Conservation (phyloP, 2,797 vertebrate genomes). For the Amazonetta brasiliensis region DNA sequence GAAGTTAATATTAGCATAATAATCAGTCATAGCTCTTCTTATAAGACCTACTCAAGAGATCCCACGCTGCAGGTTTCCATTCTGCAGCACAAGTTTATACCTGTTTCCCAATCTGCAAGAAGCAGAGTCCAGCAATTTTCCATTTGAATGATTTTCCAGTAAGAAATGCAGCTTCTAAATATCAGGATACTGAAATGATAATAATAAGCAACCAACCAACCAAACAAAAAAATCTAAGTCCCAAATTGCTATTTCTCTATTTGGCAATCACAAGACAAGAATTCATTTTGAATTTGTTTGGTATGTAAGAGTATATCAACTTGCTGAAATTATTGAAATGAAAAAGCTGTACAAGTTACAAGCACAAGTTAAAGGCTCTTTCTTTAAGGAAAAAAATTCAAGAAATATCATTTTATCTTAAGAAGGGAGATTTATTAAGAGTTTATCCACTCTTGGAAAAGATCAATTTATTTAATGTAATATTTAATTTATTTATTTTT, state of each 20-base stretch:
- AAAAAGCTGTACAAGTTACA: neutral
- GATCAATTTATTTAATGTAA: neutral
- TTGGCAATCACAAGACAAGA: neutral
- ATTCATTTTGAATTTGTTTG: neutral
- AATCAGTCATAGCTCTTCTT: constrained; percentile 11
- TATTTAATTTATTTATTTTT: neutral
- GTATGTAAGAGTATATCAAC: neutral
- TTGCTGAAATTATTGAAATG: neutral
- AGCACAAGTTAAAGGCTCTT: neutral
- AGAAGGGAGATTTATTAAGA: neutral
- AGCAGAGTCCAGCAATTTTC: neutral
- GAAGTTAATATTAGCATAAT: constrained; percentile 57
- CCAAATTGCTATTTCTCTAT: neutral
- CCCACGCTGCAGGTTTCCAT: constrained; percentile 19
- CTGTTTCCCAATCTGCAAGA: neutral
- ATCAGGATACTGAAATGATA: neutral
- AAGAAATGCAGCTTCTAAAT: neutral
- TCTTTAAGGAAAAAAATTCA: neutral
- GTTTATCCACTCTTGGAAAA: neutral
- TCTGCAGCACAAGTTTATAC: neutral
- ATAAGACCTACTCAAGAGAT: neutral
- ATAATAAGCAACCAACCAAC: too few relatives aligned
- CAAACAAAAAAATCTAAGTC: neutral
- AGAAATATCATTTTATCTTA: neutral
- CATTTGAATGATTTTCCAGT: constrained; percentile 7